Percentiles rank a stretch among this genome's conserved stretches.
phyloP scores from a whole-genome alignment of 2,113 vertebrate genomes.

The Apodemus speciosus region DNA sequence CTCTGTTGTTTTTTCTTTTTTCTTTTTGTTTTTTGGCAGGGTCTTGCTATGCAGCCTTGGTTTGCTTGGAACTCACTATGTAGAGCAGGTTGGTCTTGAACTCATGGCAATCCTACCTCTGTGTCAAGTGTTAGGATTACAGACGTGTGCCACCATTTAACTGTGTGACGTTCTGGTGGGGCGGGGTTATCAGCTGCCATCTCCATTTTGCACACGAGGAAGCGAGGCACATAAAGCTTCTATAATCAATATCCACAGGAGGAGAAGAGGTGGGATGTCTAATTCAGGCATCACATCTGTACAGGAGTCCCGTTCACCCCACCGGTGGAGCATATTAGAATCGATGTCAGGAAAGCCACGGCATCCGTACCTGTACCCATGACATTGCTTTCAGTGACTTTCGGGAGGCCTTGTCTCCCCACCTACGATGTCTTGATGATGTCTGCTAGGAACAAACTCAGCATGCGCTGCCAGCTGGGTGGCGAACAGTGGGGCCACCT shows the following conservation, averaged over 20 bases:
- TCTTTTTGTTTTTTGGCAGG: too few species aligned
- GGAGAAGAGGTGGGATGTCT: neutral
- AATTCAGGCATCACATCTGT: neutral
- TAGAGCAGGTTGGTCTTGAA: neutral
- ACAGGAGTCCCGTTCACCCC: neutral
- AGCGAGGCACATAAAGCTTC: neutral
- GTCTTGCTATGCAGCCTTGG: neutral
- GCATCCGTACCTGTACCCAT: too few species aligned
- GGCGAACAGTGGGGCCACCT: neutral
- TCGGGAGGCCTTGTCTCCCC: neutral
- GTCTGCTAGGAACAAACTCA: neutral
- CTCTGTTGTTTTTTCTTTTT: neutral
- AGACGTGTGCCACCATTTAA: neutral
- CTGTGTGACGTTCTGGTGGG: neutral
- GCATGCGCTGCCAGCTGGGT: neutral
- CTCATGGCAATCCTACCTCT: neutral
- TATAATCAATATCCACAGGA: neutral
- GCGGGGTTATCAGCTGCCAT: neutral
- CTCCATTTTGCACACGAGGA: neutral
- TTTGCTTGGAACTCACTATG: neutral
- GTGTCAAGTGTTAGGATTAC: neutral
- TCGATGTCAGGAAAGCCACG: neutral
- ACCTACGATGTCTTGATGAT: neutral
- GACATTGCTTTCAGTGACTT: neutral
- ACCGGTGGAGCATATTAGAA: rapidly evolving